phyloP scores from a whole-genome alignment of 2,888 invertebrate genomes.

The Lasius fuliginosus region DNA sequence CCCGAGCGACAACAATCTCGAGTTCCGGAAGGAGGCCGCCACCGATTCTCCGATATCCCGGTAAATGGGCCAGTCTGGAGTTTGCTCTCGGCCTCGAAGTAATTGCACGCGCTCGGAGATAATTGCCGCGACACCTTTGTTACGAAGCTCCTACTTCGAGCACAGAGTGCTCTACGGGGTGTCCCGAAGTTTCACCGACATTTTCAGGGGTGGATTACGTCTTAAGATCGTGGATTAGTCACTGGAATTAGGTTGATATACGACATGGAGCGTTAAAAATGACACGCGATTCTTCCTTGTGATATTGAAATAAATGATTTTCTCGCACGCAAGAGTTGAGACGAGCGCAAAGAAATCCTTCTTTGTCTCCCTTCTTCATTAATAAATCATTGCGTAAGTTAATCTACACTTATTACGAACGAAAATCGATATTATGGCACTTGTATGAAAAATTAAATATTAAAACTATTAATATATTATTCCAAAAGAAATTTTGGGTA shows the following conservation, averaged over 20 bases:
- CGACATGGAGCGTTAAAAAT: background rate
- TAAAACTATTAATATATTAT: background rate
- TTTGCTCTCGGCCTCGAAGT: conserved; percentile 71
- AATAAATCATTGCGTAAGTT: conserved; percentile 6
- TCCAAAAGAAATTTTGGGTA: background rate
- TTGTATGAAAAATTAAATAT: background rate
- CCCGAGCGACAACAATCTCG: conserved; percentile 61
- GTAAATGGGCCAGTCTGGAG: conserved; percentile 64
- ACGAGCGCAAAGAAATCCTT: background rate
- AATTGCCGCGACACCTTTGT: conserved; percentile 79
- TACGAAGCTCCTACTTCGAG: conserved; percentile 54
- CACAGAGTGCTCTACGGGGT: conserved; percentile 52
- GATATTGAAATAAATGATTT: conserved; percentile 30
- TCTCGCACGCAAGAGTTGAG: conserved; percentile 16
- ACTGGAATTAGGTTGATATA: conserved; percentile 13
- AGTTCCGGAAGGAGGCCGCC: conserved; percentile 55
- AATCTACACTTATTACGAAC: background rate
- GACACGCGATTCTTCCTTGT: conserved; percentile 7
- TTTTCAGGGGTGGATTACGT: conserved; percentile 9
- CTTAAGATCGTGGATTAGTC: conserved; percentile 3
- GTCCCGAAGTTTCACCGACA: conserved; percentile 30
- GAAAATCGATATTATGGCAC: background rate
- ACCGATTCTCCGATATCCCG: conserved; percentile 59
- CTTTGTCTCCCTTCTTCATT: background rate
- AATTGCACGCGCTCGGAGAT: conserved; percentile 77